Conservation (phyloP, 1,140 invertebrate species). For the Muscidifurax raptorellus region DNA sequence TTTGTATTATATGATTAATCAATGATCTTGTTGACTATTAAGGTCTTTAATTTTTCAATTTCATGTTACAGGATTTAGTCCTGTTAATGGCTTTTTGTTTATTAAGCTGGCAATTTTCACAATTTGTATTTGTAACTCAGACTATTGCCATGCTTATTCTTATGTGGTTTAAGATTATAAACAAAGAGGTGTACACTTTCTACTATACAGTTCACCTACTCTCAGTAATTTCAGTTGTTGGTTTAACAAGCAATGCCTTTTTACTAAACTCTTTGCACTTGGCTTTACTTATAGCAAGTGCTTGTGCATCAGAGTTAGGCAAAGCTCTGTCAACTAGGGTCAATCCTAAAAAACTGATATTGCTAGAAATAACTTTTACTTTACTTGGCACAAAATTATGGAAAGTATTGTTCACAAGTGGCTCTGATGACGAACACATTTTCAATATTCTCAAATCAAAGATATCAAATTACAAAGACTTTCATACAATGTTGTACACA, state of each 20-base stretch:
- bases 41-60: constrained; percentile 15
- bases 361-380: constrained; percentile 61
- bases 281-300: constrained; percentile 69
- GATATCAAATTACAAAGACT: constrained; percentile 84
- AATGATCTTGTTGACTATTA: constrained; percentile 12
- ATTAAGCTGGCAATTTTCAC: constrained; percentile 85
- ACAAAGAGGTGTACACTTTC: constrained; percentile 72
- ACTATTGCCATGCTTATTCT: constrained; percentile 79
- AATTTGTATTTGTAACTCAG: constrained; percentile 86
- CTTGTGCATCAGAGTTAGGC: constrained; percentile 48
- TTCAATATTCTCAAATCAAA: constrained; percentile 87
- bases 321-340: constrained; percentile 28
- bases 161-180: constrained; percentile 80
- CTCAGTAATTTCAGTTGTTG: constrained; percentile 75
- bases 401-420: constrained; percentile 66
- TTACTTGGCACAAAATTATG: constrained; percentile 61
- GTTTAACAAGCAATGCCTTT: constrained; percentile 77
- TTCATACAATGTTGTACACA: constrained; percentile 90
- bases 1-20: constrained; percentile 54
- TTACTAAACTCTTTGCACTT: constrained; percentile 82
- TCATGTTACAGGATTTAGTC: constrained; percentile 63
- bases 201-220: constrained; percentile 79
- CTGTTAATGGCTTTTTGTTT: constrained; percentile 74
- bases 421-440: constrained; percentile 82
- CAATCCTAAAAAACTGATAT: constrained; percentile 45